A percentile compares a stretch with the other conserved stretches of the same genome.
These are phyloP conservation scores for Junonia oenone DNA, from an alignment of 2,888 invertebrate species.

Conservation along the genomic window DNA sequence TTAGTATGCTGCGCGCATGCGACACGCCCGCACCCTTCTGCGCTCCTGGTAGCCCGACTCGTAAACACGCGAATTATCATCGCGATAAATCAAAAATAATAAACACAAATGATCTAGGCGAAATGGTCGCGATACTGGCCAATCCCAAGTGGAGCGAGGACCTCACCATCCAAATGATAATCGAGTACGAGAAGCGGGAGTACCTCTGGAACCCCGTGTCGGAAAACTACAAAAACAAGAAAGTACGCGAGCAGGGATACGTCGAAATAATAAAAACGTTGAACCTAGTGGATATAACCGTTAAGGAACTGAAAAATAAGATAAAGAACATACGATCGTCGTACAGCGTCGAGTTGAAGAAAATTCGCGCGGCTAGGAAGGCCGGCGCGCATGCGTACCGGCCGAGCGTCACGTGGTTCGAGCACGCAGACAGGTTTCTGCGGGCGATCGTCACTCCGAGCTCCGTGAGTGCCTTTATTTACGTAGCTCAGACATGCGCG, in stretches of 20 bases:
- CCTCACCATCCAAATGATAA: slow-evolving; percentile 73
- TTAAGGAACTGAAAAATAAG: slow-evolving; percentile 76
- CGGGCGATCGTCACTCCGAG: slow-evolving; percentile 77
- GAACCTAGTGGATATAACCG: slow-evolving; percentile 68
- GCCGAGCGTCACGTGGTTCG: slow-evolving; percentile 78
- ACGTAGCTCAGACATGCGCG: slow-evolving; percentile 30
- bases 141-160: slow-evolving; percentile 78
- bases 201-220: slow-evolving; percentile 75
- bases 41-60: slow-evolving; percentile 56
- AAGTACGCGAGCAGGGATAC: slow-evolving; percentile 73
- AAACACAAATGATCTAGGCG: slow-evolving; percentile 52
- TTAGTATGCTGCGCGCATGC: slow-evolving; percentile 81
- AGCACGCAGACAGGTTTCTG: slow-evolving; percentile 78
- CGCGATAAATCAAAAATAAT: slow-evolving; percentile 36
- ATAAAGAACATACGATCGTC: slow-evolving; percentile 76
- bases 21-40: slow-evolving; percentile 77
- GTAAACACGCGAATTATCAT: slow-evolving; percentile 50
- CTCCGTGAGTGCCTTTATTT: slow-evolving; percentile 58
- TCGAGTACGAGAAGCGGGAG: slow-evolving; percentile 73
- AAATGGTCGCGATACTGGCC: slow-evolving; percentile 72
- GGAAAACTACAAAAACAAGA: slow-evolving; percentile 75
- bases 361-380: slow-evolving; percentile 76
- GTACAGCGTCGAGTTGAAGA: slow-evolving; percentile 76
- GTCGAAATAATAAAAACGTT: slow-evolving; percentile 71
- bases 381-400: slow-evolving; percentile 78